phyloP scores from a whole-genome alignment of 2,888 invertebrate species.

The Melolontha melolontha region DNA sequence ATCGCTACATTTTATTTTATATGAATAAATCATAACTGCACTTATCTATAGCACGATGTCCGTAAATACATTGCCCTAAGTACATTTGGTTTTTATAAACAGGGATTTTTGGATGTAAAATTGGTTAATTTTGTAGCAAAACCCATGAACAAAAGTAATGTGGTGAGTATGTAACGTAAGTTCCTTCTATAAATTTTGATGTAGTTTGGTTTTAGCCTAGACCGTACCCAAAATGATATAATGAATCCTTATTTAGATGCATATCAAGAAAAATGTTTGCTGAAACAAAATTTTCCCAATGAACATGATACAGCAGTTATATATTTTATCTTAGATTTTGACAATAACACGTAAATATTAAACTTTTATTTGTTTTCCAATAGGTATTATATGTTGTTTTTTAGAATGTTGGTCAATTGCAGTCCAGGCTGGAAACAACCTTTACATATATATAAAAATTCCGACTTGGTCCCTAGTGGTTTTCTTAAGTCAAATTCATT shows the following conservation, averaged over 20 bases:
- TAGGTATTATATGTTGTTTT: neutral
- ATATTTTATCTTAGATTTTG: slow-evolving; percentile 70
- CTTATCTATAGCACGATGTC: slow-evolving; percentile 76
- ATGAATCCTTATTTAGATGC: slow-evolving; percentile 89
- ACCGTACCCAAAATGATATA: slow-evolving; percentile 87
- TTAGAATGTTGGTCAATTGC: slow-evolving; percentile 76
- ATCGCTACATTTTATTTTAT: slow-evolving; percentile 24
- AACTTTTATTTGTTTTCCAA: neutral
- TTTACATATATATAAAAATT: slow-evolving; percentile 74
- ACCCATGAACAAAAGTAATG: slow-evolving; percentile 70
- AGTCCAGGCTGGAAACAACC: slow-evolving; percentile 70
- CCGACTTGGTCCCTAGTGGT: slow-evolving; percentile 64
- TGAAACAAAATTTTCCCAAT: slow-evolving; percentile 70
- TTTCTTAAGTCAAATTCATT: slow-evolving; percentile 16
- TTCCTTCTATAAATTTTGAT: slow-evolving; percentile 46
- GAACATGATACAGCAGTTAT: slow-evolving; percentile 78
- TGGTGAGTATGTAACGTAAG: slow-evolving; percentile 66
- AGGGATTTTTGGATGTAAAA: slow-evolving; percentile 83
- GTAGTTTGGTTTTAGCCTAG: slow-evolving; percentile 91
- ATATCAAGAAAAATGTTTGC: slow-evolving; percentile 82
- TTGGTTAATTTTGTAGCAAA: slow-evolving; percentile 79
- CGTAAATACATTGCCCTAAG: slow-evolving; percentile 85
- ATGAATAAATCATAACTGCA: slow-evolving; percentile 19
- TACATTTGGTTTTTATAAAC: slow-evolving; percentile 89
- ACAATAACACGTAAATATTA: slow-evolving; percentile 69